Evolutionary conservation across 2,113 vertebrate genomes (phyloP).

Genomic region (Scalopus aquaticus): DNA sequence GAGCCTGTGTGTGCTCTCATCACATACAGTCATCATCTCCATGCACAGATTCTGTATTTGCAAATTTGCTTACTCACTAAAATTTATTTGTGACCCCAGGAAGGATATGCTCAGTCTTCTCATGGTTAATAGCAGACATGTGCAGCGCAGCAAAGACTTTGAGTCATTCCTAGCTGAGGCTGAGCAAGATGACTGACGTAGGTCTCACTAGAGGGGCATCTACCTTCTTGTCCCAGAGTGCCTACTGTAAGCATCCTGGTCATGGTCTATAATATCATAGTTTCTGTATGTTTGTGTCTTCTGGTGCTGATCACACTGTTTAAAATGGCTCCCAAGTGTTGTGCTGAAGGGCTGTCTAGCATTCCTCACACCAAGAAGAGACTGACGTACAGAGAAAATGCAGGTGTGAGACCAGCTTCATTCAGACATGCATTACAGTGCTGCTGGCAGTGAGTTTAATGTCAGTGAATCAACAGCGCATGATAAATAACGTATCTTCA

Average conservation of each 20-base stretch:
- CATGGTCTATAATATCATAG: not conserved
- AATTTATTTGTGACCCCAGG: not conserved
- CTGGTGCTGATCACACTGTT: not conserved
- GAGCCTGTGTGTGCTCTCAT: too few species aligned
- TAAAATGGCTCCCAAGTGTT: not conserved
- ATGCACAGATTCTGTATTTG: not conserved
- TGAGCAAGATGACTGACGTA: too few species aligned
- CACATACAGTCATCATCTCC: not conserved
- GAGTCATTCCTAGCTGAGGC: not conserved
- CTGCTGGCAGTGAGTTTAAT: not conserved
- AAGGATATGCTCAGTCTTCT: not conserved
- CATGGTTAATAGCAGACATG: not conserved
- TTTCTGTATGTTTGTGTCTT: not conserved
- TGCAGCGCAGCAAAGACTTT: not conserved
- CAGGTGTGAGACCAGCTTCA: accelerated
- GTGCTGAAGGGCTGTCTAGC: not conserved
- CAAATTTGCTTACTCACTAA: not conserved
- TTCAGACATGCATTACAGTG: not conserved
- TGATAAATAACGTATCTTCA: not conserved
- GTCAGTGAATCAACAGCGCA: too few species aligned
- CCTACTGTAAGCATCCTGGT: not conserved
- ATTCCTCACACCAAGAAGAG: not conserved
- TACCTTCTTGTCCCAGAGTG: too few species aligned
- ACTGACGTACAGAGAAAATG: not conserved
- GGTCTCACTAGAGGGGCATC: accelerated